Conservation (phyloP, 2,797 vertebrate genomes). For the Darevskia nairensis region DNA sequence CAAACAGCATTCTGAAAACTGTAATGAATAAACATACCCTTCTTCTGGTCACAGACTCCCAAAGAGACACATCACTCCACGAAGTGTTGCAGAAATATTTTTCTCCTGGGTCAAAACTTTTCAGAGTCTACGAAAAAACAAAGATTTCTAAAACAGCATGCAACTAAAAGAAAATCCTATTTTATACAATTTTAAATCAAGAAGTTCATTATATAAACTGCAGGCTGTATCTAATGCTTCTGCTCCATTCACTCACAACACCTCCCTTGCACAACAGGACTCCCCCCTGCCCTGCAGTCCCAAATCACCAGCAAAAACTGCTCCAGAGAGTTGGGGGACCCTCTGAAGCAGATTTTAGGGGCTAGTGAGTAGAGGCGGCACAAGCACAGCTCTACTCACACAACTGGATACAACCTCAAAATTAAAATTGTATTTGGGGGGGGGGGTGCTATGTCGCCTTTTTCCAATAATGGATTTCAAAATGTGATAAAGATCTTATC, state of each 20-base stretch:
- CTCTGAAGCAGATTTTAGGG: too few relatives aligned
- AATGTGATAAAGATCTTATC: not conserved
- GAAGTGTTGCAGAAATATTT: constrained; percentile 87
- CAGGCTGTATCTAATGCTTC: too few relatives aligned
- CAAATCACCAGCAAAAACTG: too few relatives aligned
- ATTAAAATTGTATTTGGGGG: too few relatives aligned
- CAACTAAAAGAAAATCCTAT: not conserved
- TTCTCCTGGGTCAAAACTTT: constrained; percentile 86
- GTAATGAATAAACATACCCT: constrained; percentile 73
- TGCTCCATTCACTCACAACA: too few relatives aligned
- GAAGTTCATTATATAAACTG: not conserved
- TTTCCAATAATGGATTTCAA: not conserved
- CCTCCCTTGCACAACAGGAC: too few relatives aligned
- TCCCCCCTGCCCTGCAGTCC: too few relatives aligned
- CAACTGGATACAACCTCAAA: too few relatives aligned
- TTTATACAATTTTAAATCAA: not conserved
- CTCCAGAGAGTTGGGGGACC: too few relatives aligned
- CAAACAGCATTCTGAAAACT: not conserved
- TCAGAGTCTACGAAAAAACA: constrained; percentile 81
- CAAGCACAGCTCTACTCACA: too few relatives aligned
- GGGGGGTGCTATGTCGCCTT: not conserved
- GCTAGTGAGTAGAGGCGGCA: too few relatives aligned
- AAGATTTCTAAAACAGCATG: constrained; percentile 12
- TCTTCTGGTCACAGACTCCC: constrained; percentile 83
- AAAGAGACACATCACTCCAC: constrained; percentile 92